Percentiles rank a stretch among this genome's conserved stretches.
Conservation (phyloP, 2,113 vertebrate species). For the Oncorhynchus clarkii region DNA sequence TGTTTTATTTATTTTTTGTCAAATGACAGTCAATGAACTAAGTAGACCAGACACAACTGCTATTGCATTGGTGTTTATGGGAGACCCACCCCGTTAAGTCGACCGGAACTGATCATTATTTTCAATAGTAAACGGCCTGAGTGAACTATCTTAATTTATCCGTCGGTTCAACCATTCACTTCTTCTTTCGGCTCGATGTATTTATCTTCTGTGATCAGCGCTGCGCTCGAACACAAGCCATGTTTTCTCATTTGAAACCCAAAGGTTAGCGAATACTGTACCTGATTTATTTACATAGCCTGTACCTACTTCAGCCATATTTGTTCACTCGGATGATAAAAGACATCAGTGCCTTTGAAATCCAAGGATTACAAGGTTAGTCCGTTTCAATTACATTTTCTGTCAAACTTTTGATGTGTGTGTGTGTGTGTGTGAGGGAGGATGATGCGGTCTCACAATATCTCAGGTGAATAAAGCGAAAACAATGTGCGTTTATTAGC, state of each 20-base stretch:
- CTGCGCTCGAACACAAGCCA: slow-evolving; percentile 76
- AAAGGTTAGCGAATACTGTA: slow-evolving; percentile 68
- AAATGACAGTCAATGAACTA: too few relatives aligned
- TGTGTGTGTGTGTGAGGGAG: slow-evolving; percentile 43
- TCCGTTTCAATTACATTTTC: slow-evolving; percentile 53
- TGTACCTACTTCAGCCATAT: slow-evolving; percentile 48
- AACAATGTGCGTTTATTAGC: slow-evolving; percentile 73
- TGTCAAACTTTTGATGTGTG: slow-evolving; percentile 65
- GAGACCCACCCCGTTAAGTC: too few relatives aligned
- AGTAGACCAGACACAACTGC: too few relatives aligned
- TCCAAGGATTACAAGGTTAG: slow-evolving; percentile 66
- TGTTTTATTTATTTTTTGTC: too few relatives aligned
- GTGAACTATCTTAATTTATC: too few relatives aligned
- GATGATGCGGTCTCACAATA: slow-evolving; percentile 66
- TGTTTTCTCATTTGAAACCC: slow-evolving; percentile 80
- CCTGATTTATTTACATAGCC: slow-evolving; percentile 69
- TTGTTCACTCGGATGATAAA: slow-evolving; percentile 44
- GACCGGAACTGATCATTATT: too few relatives aligned
- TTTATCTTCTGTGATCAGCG: slow-evolving; percentile 76
- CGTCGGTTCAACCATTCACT: slow-evolving; percentile 47
- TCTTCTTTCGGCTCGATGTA: slow-evolving; percentile 68
- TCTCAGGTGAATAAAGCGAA: slow-evolving; percentile 57
- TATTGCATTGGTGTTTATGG: too few relatives aligned
- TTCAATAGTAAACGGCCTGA: too few relatives aligned
- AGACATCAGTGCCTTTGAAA: slow-evolving; percentile 45